Percentiles rank a stretch among this genome's conserved stretches.
Evolutionary conservation across 2,113 vertebrate species (phyloP).

Genomic region (Pelvicachromis taeniatus): DNA sequence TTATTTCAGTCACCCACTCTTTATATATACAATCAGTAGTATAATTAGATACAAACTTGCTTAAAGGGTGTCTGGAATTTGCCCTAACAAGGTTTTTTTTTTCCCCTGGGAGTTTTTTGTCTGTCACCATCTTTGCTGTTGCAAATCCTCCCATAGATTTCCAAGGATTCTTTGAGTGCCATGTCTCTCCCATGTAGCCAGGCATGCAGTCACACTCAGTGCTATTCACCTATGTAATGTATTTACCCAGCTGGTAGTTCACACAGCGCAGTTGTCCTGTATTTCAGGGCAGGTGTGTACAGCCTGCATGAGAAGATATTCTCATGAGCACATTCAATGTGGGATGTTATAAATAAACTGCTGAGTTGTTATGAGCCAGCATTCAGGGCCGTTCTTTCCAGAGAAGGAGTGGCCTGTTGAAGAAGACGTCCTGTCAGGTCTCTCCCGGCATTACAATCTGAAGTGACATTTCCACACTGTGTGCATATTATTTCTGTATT

Average conservation of each 20-base stretch:
- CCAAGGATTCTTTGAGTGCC: not conserved
- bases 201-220: not conserved
- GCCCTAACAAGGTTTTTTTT: not conserved
- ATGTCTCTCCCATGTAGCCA: not conserved
- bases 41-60: not conserved
- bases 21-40: not conserved
- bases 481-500: not conserved
- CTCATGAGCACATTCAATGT: slow-evolving; percentile 32
- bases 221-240: not conserved
- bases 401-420: slow-evolving; percentile 34
- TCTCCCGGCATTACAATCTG: not conserved
- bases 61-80: not conserved
- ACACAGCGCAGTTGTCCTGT: slow-evolving; percentile 1
- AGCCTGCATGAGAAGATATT: slow-evolving; percentile 29
- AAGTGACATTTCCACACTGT: not conserved
- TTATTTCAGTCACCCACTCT: not conserved
- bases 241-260: slow-evolving; percentile 14
- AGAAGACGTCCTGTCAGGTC: slow-evolving; percentile 18
- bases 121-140: not conserved
- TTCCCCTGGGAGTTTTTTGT: not conserved
- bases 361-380: slow-evolving; percentile 62
- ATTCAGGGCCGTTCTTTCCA: slow-evolving; percentile 46
- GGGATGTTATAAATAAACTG: slow-evolving; percentile 65
- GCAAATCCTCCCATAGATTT: not conserved
- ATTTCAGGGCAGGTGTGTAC: slow-evolving; percentile 49